phyloP scores from a whole-genome alignment of 2,797 vertebrate genomes.

The Megalops cyprinoides region DNA sequence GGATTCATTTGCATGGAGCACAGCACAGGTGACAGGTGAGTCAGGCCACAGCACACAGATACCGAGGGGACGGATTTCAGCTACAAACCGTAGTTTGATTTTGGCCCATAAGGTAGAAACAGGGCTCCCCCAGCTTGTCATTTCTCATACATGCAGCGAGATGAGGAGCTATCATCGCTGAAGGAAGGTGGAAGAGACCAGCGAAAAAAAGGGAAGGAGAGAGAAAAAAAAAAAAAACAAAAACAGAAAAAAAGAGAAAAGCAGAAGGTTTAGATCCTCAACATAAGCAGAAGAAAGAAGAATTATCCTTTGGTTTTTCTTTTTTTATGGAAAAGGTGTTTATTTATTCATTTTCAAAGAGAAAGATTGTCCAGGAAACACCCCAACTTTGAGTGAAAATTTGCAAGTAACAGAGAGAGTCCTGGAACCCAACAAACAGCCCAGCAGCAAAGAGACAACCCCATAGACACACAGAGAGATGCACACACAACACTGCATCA shows the following conservation, averaged over 20 bases:
- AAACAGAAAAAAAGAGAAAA: constrained; percentile 81
- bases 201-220: constrained; percentile 80
- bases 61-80: constrained; percentile 84
- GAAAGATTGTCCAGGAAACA: constrained; percentile 92
- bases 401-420: constrained; percentile 79
- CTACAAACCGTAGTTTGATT: constrained; percentile 99
- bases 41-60: constrained; percentile 89
- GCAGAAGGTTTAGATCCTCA: constrained; percentile 92
- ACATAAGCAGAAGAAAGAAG: constrained; percentile 70
- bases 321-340: constrained; percentile 74
- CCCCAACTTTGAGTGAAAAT: constrained; percentile 87
- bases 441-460: constrained; percentile 67
- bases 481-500: constrained; percentile 81
- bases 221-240: constrained; percentile 70
- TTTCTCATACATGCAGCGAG: constrained; percentile 98
- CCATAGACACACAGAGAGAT: constrained; percentile 76
- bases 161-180: constrained; percentile 98
- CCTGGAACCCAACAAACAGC: constrained; percentile 72
- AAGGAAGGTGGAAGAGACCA: constrained; percentile 87
- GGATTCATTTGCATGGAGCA: constrained; percentile 82
- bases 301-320: constrained; percentile 66
- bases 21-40: constrained; percentile 84
- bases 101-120: constrained; percentile 94
- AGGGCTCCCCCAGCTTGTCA: constrained; percentile 98
- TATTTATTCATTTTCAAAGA: constrained; percentile 80